A percentile compares a stretch with the other conserved stretches of the same genome.
Conservation (phyloP, 37 sponge, comb jelly and placozoan species). For the Ianthella basta region DNA sequence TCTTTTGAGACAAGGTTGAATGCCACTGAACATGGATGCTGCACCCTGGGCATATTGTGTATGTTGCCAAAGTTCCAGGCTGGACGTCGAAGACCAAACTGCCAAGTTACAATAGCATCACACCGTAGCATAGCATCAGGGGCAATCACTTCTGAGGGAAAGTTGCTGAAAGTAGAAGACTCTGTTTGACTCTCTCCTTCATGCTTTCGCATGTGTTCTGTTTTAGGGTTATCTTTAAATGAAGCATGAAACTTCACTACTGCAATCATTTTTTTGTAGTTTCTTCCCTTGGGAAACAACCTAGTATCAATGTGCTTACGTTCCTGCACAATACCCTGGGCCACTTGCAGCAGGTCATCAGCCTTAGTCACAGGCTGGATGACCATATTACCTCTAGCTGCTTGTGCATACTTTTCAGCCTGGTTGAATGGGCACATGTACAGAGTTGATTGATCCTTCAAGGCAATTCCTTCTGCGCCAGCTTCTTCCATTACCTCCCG, state of each 20-base stretch:
- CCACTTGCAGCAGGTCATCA: slow-evolving; percentile 19
- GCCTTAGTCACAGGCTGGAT: neutral
- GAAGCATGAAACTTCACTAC: slow-evolving; percentile 22
- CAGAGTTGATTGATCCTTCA: neutral
- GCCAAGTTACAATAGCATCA: slow-evolving; percentile 54
- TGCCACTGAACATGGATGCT: slow-evolving; percentile 40
- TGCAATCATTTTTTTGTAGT: neutral
- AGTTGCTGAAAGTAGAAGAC: neutral
- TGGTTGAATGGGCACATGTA: too few species aligned
- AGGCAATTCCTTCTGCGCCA: neutral
- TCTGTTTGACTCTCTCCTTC: neutral
- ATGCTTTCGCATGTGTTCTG: neutral
- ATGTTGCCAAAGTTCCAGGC: slow-evolving; percentile 35
- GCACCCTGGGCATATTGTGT: slow-evolving; percentile 28
- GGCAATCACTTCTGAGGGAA: too few species aligned
- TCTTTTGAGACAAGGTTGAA: slow-evolving; percentile 39
- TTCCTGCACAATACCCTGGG: slow-evolving; percentile 15
- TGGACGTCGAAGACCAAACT: slow-evolving; percentile 54
- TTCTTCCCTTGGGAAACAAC: neutral
- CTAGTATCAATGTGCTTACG: neutral
- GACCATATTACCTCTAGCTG: too few species aligned
- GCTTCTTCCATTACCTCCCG: neutral
- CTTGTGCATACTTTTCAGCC: slow-evolving; percentile 9
- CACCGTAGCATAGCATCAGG: slow-evolving; percentile 1
- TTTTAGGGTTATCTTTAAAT: slow-evolving; percentile 39